These are phyloP conservation scores for Leptinotarsa defecta DNA, from an alignment of 1,140 invertebrate species.

Conservation along the genomic window DNA sequence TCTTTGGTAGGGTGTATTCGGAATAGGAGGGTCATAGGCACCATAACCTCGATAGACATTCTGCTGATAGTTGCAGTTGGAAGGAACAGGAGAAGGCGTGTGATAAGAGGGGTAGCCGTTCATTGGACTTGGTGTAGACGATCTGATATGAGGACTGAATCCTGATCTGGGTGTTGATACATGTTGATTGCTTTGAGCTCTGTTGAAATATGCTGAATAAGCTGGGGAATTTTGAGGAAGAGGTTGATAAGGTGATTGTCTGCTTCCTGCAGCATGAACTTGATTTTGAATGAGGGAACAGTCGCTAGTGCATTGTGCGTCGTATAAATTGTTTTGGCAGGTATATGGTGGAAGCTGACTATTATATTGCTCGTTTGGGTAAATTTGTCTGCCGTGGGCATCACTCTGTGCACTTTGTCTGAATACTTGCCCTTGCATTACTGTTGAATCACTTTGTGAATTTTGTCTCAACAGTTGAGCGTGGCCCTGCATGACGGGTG, in stretches of 20 bases:
- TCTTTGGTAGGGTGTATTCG: constrained; percentile 20
- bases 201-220: constrained; percentile 29
- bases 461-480: constrained; percentile 3
- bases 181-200: constrained; percentile 1
- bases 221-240: constrained; percentile 39
- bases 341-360: not conserved
- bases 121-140: constrained; percentile 35
- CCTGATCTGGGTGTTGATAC: not conserved
- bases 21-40: not conserved
- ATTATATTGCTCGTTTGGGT: constrained; percentile 1
- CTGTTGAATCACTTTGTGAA: not conserved
- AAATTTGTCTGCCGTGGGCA: not conserved
- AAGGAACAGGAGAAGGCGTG: constrained; percentile 44
- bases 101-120: constrained; percentile 37
- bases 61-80: constrained; percentile 21
- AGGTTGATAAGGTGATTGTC: constrained; percentile 41
- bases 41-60: not conserved
- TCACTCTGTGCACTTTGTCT: constrained; percentile 7
- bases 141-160: constrained; percentile 26
- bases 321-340: constrained; percentile 13
- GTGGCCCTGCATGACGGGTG: not conserved
- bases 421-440: not conserved
- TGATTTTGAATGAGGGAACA: not conserved
- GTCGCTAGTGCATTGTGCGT: not conserved
- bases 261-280: constrained; percentile 13